Base-by-base conservation (phyloP, 2,113 vertebrate genomes). In the Scomber japonicus region DNA sequence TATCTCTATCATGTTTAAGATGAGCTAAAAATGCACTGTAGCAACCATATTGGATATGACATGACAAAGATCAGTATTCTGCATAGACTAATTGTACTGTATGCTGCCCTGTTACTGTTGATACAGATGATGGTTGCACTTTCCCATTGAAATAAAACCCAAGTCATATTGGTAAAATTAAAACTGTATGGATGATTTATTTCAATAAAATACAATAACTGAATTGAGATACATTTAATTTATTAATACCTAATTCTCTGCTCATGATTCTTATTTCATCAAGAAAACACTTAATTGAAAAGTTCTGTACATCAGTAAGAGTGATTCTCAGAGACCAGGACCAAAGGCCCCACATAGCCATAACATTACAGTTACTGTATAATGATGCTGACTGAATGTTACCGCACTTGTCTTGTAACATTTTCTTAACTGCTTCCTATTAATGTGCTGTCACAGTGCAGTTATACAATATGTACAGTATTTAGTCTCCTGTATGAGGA, bases 401-500 rank as follows among this genome's bases (percentile, higher is more conserved):
- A 61, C 48, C 0, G 30, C 31, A 45, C 72, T 54, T 17, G 65
- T 67, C 3, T 54, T 46, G 69, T 80, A 91, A 82, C 84, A 50
- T 84, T 71, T 77, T 55, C 5, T 21, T 73, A 63, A 51, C 70
- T 71, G 92, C 84, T 79, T 89, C 85, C 0, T 68, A 93, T 87
- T 89, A 94, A 91, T 81, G 48, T 83, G 86, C 90, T 92, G 94
- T 96, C 91, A 96, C 96, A 95, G 95, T 96, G 96, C 96, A 96
- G 96, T 97, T 97, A 95, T 97, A 97, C 97, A 97, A 95, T 97
- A 97, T 98, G 96, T 98, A 98, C 97, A 98, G 95, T 83, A 78
- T 50, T 14, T 94, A 93, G 93, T 73, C 71, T 95, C 93, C 93
- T 94, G 92, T 89, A 91, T 91, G 54, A 93, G 77, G 82, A 84